phyloP scores from a whole-genome alignment of 2,113 vertebrate genomes.

The Xenopus laevis region DNA sequence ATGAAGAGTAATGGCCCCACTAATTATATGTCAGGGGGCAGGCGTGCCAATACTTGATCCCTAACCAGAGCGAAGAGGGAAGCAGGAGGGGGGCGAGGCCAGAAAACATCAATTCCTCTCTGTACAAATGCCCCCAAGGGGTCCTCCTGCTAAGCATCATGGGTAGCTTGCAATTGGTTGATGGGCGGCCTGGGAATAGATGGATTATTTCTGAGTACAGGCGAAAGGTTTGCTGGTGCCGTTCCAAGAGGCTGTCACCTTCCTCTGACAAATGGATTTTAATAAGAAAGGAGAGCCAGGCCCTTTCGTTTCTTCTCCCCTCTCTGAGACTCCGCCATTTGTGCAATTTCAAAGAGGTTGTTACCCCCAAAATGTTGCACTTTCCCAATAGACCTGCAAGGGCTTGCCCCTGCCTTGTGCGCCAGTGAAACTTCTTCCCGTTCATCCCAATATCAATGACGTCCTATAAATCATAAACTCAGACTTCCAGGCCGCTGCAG shows the following conservation, averaged over 20 bases:
- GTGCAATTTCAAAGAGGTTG: no score
- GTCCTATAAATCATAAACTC: no score
- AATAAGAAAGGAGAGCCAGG: background rate
- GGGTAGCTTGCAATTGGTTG: constrained; percentile 7
- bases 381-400: no score
- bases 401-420: no score
- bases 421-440: no score
- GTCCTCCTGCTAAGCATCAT: background rate
- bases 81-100: no score
- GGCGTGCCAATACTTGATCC: background rate
- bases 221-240: constrained; percentile 15
- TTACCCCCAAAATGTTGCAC: no score
- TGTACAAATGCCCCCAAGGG: constrained; percentile 9
- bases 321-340: background rate
- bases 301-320: background rate
- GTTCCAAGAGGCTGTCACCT: constrained; percentile 13
- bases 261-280: background rate
- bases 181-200: constrained; percentile 9
- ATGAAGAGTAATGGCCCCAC: background rate
- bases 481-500: no score
- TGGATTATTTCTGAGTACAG: constrained; percentile 12
- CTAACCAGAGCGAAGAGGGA: background rate
- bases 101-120: constrained; percentile 19
- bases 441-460: no score
- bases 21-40: background rate